Percentiles rank a stretch among this genome's conserved stretches.
These are phyloP conservation scores for Ceratina japonica DNA, from an alignment of 1,140 invertebrate genomes.

Conservation along the genomic window DNA sequence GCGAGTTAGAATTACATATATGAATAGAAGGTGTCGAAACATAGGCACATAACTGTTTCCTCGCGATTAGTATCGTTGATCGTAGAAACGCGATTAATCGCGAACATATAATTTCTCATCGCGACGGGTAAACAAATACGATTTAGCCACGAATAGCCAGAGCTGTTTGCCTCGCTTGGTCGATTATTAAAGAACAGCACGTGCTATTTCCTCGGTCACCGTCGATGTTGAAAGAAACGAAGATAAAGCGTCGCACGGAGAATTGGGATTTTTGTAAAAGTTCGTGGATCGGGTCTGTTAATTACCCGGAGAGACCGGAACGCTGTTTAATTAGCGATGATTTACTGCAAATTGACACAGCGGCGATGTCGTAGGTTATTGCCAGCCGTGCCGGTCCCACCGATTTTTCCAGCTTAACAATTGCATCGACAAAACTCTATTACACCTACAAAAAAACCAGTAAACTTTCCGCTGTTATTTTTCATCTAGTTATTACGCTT, in stretches of 20 bases:
- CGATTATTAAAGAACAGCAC: not conserved
- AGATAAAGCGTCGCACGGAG: not conserved
- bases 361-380: slow-evolving; percentile 9
- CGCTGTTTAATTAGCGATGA: slow-evolving; percentile 50
- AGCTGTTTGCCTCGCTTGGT: not conserved
- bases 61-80: too few species aligned
- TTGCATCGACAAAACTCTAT: not conserved
- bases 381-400: not conserved
- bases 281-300: slow-evolving; percentile 28
- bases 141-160: not conserved
- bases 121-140: too few species aligned
- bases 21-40: too few species aligned
- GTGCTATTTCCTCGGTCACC: not conserved
- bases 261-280: not conserved
- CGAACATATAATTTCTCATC: too few species aligned
- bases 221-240: not conserved
- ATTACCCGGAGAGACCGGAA: slow-evolving; percentile 19
- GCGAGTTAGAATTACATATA: too few species aligned
- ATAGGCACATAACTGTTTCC: too few species aligned
- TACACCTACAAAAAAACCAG: too few species aligned
- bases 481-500: too few species aligned
- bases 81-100: too few species aligned
- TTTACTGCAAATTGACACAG: slow-evolving; percentile 51
- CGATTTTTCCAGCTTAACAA: not conserved
- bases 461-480: too few species aligned